Base-by-base conservation (phyloP, 1,140 invertebrate genomes). In the Bombus fervidus region DNA sequence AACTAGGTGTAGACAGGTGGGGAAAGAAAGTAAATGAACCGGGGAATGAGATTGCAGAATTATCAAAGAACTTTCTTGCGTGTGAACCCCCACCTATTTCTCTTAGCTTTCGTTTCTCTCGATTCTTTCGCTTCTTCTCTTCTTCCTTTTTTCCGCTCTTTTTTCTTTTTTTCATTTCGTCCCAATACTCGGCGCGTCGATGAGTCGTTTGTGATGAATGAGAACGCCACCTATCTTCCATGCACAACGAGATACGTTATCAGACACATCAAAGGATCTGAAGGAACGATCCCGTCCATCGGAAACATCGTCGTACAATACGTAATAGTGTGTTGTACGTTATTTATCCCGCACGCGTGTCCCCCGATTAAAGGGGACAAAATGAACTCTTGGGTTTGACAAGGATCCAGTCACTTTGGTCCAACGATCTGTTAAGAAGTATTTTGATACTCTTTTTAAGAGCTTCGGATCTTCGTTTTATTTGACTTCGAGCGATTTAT, bases 11-110 rank as follows among this genome's bases (percentile, higher is more conserved):
- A 89, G 90, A 91, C 90, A 90, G 89, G 90, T 90, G 75, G 89
- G 90, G 83, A 71, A 89, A 91, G 93, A 91, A 93, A 91, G 89
- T 91, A 88, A 91, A 90, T 92, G 91, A 91, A 93, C 87, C 90
- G 85, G 89, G 81, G 91, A 92, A 93, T 92, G 91, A 93, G 89
- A 91, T 91, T 91, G 90, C 90, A 89, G 87, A 89, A 91, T 91
- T 91, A 90, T 91, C 90, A 90, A 91, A 90, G 90, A 90, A 90
- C 89, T 87, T 87, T 90, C 89, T 90, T 90, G 89, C 90, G 90
- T 88, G 86, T 84, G 87, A 90, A 90, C 78, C 77, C 87, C 6
- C 37, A 15, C 28, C 15, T n/a, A 12, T 31, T 39, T 31, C 69
- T 28, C 13, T n/a, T 37, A 22, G 22, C 53, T 81, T 25, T 69